phyloP scores from a whole-genome alignment of 2,113 vertebrate genomes.

The Microcebus ravelobensis region DNA sequence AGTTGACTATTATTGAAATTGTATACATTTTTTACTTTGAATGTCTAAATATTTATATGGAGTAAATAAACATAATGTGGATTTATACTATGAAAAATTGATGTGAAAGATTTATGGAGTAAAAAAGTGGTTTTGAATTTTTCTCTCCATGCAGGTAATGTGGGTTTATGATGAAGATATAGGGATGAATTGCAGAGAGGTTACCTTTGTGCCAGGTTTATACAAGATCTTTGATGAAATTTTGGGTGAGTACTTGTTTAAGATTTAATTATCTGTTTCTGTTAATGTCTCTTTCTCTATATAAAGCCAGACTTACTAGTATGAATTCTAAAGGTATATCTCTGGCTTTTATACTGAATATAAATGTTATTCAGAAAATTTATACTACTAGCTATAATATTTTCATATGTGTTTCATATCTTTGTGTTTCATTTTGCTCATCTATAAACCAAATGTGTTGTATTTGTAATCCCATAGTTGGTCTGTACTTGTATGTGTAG shows the following conservation, averaged over 20 bases:
- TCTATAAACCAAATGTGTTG: neutral
- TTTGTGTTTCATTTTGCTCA: neutral
- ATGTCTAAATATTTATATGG: neutral
- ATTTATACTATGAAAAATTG: conserved; percentile 34
- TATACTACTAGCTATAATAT: neutral
- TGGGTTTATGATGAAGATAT: conserved; percentile 99
- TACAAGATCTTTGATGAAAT: conserved; percentile 99
- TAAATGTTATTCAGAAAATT: conserved; percentile 48
- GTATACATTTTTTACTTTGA: neutral
- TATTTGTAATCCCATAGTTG: neutral
- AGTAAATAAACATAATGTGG: neutral
- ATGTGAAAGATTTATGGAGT: neutral
- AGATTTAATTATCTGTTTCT: conserved; percentile 41
- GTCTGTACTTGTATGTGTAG: neutral
- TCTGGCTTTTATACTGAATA: neutral
- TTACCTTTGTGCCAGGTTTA: conserved; percentile 97
- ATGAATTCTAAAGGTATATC: conserved; percentile 25
- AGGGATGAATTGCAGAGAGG: conserved; percentile 97
- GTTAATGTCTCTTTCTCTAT: neutral
- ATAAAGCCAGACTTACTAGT: neutral
- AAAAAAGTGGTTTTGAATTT: conserved; percentile 59
- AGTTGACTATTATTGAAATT: conserved; percentile 13
- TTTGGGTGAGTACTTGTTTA: conserved; percentile 91
- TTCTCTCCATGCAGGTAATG: conserved; percentile 90
- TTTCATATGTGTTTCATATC: neutral